Conservation (phyloP, 2,888 invertebrate genomes). For the Agrotis ipsilon region DNA sequence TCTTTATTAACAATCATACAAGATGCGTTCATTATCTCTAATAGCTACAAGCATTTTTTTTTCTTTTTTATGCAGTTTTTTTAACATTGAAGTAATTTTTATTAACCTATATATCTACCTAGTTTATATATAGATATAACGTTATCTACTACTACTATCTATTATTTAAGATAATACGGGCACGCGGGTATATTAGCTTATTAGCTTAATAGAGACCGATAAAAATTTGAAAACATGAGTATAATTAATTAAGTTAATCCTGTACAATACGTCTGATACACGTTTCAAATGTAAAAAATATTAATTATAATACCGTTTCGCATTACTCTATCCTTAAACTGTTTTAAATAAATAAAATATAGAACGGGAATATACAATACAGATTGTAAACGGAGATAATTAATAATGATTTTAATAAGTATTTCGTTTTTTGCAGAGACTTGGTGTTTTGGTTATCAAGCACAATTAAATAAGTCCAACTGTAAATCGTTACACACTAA, state of each 20-base stretch:
- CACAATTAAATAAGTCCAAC: slow-evolving; percentile 25
- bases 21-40: slow-evolving; percentile 8
- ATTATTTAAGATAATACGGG: not conserved
- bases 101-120: not conserved
- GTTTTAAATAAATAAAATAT: too few species aligned
- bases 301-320: too few species aligned
- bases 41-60: not conserved
- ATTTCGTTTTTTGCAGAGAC: not conserved
- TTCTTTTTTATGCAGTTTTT: not conserved
- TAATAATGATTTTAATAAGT: not conserved
- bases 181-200: slow-evolving; percentile 5
- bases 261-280: not conserved
- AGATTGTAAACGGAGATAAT: not conserved
- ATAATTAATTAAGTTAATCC: not conserved
- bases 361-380: not conserved
- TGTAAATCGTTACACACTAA: slow-evolving; percentile 29
- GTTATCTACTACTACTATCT: not conserved
- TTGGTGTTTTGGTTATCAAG: slow-evolving; percentile 39
- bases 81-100: not conserved
- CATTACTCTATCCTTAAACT: too few species aligned
- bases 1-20: not conserved
- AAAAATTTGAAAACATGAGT: not conserved
- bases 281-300: not conserved
- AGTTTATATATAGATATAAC: not conserved
- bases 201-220: slow-evolving; percentile 2